phyloP scores from a whole-genome alignment of 2,113 vertebrate genomes.

The Dinomys branickii region DNA sequence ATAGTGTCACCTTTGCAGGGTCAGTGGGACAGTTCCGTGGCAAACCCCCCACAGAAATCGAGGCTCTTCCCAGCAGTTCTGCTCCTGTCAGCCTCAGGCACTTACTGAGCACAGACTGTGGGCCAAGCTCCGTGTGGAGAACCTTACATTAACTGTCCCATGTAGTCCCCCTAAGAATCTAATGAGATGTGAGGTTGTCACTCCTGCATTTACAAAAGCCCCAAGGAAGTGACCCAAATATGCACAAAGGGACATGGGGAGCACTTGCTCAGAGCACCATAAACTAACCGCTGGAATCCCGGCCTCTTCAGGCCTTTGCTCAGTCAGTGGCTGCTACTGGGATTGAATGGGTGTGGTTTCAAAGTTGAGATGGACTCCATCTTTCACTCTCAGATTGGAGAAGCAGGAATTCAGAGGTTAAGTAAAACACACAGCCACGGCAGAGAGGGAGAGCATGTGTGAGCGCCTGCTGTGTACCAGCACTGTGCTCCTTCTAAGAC shows the following conservation, averaged over 20 bases:
- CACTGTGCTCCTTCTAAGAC: no score
- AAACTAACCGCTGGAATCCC: fast-evolving
- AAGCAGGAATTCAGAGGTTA: not conserved
- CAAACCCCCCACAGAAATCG: not conserved
- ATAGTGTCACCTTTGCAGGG: not conserved
- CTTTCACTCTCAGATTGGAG: not conserved
- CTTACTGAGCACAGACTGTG: no score
- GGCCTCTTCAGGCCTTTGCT: not conserved
- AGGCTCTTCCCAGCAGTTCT: not conserved
- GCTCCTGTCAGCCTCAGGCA: fast-evolving
- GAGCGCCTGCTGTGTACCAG: fast-evolving
- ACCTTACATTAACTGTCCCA: not conserved
- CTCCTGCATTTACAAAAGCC: not conserved
- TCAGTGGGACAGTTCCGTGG: not conserved
- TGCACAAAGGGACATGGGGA: fast-evolving
- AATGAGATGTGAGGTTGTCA: not conserved
- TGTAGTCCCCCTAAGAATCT: not conserved
- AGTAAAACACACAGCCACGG: no score
- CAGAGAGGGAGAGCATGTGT: not conserved
- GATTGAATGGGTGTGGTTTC: not conserved
- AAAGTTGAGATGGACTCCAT: fast-evolving
- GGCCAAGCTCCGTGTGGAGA: not conserved
- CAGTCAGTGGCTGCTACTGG: not conserved
- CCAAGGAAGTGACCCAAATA: not conserved
- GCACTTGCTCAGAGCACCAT: fast-evolving